Base-by-base conservation (phyloP, 2,113 vertebrate genomes). In the Dryoscopus gambensis region DNA sequence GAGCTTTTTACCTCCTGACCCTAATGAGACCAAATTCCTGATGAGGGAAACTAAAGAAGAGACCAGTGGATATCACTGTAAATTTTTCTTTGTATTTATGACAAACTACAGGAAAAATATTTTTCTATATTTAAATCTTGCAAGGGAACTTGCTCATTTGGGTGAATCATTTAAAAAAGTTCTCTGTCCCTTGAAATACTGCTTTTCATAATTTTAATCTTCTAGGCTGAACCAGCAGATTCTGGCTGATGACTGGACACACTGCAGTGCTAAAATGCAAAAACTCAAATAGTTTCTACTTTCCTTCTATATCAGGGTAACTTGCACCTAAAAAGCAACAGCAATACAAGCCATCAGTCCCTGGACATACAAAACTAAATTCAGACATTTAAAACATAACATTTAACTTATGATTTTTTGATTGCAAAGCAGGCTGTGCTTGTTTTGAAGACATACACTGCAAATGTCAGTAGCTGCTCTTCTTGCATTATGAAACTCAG, bases 1-100 rank as follows among this genome's bases (percentile, higher is more conserved):
- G 27, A 52, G 1, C 25, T 56, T 53, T 6, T 73, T 7, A 60
- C 3, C 4, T 82, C 21, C 42, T 50, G 15, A 83, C 15, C 47
- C 13, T 30, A 69, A 65, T 13, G 21, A 69, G 11, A 77, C n/a
- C 17, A 13, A 73, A 37, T 77, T 90, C 24, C 15, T 82, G 21
- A 62, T 42, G 17, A n/a, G 6, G 7, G 9, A 71, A 84, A 49
- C 4, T 52, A n/a, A 50, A 89, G 9, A 62, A 75, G 7, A 74
- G 4, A 67, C 1, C 4, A 60, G 28, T 55, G 0, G 74, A 70
- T 19, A 67, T 28, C 4, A 62, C 2, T 21, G 2, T 33, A 49
- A 46, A 27, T 19, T 60, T n/a, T 20, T 27, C 11, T 37, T 63
- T 18, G 12, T 30, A 71, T 80, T 76, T 84, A 11, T 28, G 19